Evolutionary conservation across 2,888 invertebrate genomes (phyloP), one percentile per base, ranked within the genome.

Genomic region (Papilio gigon): DNA sequence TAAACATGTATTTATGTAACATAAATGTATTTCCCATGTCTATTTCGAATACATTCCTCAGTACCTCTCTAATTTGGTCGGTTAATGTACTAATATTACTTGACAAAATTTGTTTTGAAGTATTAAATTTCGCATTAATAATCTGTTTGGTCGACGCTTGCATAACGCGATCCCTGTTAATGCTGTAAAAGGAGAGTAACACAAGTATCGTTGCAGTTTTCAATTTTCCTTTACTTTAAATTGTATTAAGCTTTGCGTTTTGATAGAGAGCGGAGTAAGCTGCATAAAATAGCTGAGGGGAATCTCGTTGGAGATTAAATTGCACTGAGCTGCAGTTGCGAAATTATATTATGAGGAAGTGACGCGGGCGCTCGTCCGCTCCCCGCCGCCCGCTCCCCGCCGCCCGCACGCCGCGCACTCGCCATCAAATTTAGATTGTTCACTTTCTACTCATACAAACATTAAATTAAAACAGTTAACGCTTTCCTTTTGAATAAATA

Each of bases 341-440:
- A 78, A 81, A 87, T 86, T 81, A 81, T 87, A 84, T 86, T 85
- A 85, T 79, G 80, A 78, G 80, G 74, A 78, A 84, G 80, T 81
- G 75, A 76, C 42, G 72, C 71, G 74, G 71, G 73, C 73, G 74
- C 76, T 80, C 78, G 79, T 73, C 77, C 75, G 73, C 76, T 73
- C 75, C 65, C 4, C 40, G 61, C 20, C 22, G 14, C 35, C 40
- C 6, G n/a, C n/a, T n/a, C 50, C 2, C 20, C 42, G 20, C 75
- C 75, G 74, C 42, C 30, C 42, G 56, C 27, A n/a, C 75, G 68
- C 27, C 4, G 60, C 74, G 73, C 74, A 75, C 14, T 78, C 75
- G 75, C 73, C 74, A 74, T 77, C 73, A 73, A 72, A 75, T 72
- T 70, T 71, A 67, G 76, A 75, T 76, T 80, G 65, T 70, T 73